Conservation (phyloP, 2,113 vertebrate species). For the Xenopus borealis region DNA sequence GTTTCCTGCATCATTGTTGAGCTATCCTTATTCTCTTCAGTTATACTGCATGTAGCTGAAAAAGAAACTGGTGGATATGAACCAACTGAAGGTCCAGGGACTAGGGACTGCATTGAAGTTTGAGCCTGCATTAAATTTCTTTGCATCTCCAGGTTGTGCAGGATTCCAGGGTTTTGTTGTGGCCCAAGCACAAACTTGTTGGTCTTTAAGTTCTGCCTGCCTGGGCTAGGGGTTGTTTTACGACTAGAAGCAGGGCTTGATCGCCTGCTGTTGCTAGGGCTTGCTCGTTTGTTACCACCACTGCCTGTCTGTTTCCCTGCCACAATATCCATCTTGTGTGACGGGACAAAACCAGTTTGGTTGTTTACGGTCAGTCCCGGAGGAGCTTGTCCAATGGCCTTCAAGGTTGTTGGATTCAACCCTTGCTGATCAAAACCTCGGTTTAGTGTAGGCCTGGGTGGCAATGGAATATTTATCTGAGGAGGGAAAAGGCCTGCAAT, state of each 20-base stretch:
- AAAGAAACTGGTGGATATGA: constrained; percentile 63
- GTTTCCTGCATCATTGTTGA: constrained; percentile 66
- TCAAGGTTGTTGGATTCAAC: constrained; percentile 95
- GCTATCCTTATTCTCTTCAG: constrained; percentile 75
- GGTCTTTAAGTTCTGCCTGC: constrained; percentile 85
- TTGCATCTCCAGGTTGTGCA: constrained; percentile 75
- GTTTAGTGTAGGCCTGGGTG: constrained; percentile 85
- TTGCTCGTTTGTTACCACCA: constrained; percentile 83
- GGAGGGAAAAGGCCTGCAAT: constrained; percentile 97
- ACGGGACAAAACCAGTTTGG: constrained; percentile 63
- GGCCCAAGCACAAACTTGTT: constrained; percentile 75
- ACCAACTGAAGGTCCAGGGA: constrained; percentile 63
- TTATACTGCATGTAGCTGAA: constrained; percentile 58
- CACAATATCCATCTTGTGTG: constrained; percentile 62
- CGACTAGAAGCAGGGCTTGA: constrained; percentile 90
- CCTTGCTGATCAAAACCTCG: constrained; percentile 97
- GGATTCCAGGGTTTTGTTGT: constrained; percentile 72
- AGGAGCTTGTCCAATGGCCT: constrained; percentile 96
- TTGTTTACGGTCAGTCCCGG: constrained; percentile 73
- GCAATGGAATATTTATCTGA: constrained; percentile 97
- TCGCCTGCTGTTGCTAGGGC: constrained; percentile 89
- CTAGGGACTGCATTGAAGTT: constrained; percentile 68
- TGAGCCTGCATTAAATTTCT: constrained; percentile 76
- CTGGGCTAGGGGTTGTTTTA: constrained; percentile 91
- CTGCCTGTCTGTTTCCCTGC: constrained; percentile 77